Evolutionary conservation across 1,140 invertebrate species (phyloP), one percentile per base, ranked within the genome.

Genomic region (Drosophila virilis): DNA sequence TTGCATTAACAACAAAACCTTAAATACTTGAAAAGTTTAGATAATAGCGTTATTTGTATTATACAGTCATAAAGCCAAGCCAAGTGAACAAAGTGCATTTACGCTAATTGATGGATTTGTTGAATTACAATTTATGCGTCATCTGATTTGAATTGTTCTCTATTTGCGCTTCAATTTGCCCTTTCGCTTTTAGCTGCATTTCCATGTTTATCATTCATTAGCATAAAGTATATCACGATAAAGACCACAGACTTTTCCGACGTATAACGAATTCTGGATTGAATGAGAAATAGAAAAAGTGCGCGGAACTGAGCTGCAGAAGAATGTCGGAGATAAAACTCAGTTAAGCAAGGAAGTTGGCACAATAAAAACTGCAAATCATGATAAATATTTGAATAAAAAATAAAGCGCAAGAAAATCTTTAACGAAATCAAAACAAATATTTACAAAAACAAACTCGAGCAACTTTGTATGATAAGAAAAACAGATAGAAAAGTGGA

Each of bases 151-250:
- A 54, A 7, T 54, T 38, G 50, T 15, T 52, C 35, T 62, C 33
- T n/a, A 17, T 8, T 35, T 48, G 37, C 40, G 45, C 54, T 52
- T 17, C 40, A 64, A 28, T 64, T 57, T 71, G 28, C 45, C 69
- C 62, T 72, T 67, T 67, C 69, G 69, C 62, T 45, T 59, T 65
- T 72, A 42, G n/a, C 43, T 43, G 46, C 43, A 57, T 40, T 33
- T 28, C 13, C 8, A 12, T 33, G 48, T 67, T 62, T 62, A 52
- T 45, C 58, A 65, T 28, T 28, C 7, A 42, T 6, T n/a, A 64
- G 5, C 8, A 28, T 48, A 12, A 1, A 50, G 12, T 8, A 33
- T n/a, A 51, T 33, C 28, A n/a, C 28, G 8, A 33, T 51, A 28
- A 28, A 51, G 33, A 7, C 28, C 12, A 1, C 10, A 40, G 10